Conservation (phyloP, 2,888 invertebrate species). For the Magallana nippona region DNA sequence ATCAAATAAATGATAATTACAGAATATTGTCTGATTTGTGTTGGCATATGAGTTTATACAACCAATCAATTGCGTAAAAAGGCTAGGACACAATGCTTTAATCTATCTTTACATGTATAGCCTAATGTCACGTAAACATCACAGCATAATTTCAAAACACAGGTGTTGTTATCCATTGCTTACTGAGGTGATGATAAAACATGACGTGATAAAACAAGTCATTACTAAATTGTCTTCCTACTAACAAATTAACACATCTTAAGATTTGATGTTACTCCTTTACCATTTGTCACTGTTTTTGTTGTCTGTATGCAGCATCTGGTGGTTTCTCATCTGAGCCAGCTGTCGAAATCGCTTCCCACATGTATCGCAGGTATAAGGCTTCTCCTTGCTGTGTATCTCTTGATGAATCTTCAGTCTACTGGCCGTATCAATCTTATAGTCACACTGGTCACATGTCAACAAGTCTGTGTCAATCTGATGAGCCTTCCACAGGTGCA, state of each 20-base stretch:
- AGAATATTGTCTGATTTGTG: too few relatives aligned
- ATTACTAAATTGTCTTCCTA: too few relatives aligned
- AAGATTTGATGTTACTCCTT: not conserved
- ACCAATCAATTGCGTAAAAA: too few relatives aligned
- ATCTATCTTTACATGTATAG: too few relatives aligned
- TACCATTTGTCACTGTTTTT: constrained; percentile 51
- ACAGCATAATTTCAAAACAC: too few relatives aligned
- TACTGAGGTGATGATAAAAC: too few relatives aligned
- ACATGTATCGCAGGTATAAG: constrained; percentile 82
- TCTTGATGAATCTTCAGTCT: constrained; percentile 87
- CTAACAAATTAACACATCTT: not conserved
- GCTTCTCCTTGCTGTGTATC: constrained; percentile 81
- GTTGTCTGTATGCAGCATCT: constrained; percentile 79
- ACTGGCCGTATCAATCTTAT: constrained; percentile 81
- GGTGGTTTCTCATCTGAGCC: constrained; percentile 90
- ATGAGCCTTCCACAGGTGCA: constrained; percentile 87
- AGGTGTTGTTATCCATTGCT: too few relatives aligned
- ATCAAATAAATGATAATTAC: too few relatives aligned
- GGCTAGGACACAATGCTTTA: too few relatives aligned
- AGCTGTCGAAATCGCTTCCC: constrained; percentile 89
- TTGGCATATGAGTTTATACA: too few relatives aligned
- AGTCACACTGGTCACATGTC: constrained; percentile 82
- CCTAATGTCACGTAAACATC: too few relatives aligned
- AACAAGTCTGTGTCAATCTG: constrained; percentile 89
- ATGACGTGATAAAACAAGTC: too few relatives aligned